phyloP scores from a whole-genome alignment of 2,888 invertebrate genomes.

The Agonopterix heracliana region DNA sequence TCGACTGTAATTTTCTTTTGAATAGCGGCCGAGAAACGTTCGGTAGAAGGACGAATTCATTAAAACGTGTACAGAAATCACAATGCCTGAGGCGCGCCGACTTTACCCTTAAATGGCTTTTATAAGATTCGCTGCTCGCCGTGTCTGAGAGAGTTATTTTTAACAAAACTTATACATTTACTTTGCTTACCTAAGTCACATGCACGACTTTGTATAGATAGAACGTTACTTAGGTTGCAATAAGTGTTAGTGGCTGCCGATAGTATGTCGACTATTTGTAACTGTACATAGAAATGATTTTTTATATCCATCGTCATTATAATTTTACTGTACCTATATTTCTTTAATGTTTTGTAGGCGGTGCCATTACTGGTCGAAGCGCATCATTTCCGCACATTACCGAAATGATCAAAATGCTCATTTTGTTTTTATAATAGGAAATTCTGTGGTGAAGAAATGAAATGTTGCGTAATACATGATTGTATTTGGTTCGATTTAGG shows the following conservation, averaged over 20 bases:
- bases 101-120: slow-evolving; percentile 46
- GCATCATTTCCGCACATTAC: slow-evolving; percentile 59
- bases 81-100: slow-evolving; percentile 48
- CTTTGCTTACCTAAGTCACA: not conserved
- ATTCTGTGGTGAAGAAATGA: slow-evolving; percentile 48
- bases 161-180: not conserved
- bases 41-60: slow-evolving; percentile 63
- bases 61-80: slow-evolving; percentile 66
- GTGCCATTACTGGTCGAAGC: slow-evolving; percentile 48
- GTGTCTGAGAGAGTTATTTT: slow-evolving; percentile 8
- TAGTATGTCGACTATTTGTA: slow-evolving; percentile 41
- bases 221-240: not conserved
- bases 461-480: slow-evolving; percentile 43
- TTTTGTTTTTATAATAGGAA: slow-evolving; percentile 52
- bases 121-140: slow-evolving; percentile 32
- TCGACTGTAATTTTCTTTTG: slow-evolving; percentile 68
- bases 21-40: slow-evolving; percentile 57
- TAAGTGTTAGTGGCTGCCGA: slow-evolving; percentile 27
- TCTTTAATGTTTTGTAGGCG: slow-evolving; percentile 50
- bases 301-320: slow-evolving; percentile 61
- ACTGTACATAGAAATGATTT: slow-evolving; percentile 66
- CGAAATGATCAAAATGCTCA: slow-evolving; percentile 45
- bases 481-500: slow-evolving; percentile 33
- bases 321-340: slow-evolving; percentile 43
- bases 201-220: not conserved